Conservation (phyloP, 2,888 invertebrate species). For the Stictocephala bisonia region DNA sequence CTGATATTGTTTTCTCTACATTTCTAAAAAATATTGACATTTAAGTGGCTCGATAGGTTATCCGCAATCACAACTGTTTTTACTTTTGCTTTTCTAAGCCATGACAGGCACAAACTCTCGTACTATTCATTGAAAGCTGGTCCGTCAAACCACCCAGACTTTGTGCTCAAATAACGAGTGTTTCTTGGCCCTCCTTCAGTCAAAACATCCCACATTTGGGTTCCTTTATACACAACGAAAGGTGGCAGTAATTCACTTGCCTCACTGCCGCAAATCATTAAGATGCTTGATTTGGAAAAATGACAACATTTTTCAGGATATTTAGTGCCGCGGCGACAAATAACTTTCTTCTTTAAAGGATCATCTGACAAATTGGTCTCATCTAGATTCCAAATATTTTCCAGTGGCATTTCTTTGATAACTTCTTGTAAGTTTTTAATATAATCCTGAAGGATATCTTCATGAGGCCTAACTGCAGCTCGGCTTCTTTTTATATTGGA, state of each 20-base stretch:
- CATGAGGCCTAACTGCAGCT: constrained; percentile 39
- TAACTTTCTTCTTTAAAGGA: constrained; percentile 29
- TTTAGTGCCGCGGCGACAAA: background rate
- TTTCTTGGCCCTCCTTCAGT: constrained; percentile 62
- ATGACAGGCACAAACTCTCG: background rate
- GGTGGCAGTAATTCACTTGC: constrained; percentile 62
- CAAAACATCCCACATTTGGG: constrained; percentile 63
- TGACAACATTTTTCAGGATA: constrained; percentile 8
- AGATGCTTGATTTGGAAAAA: constrained; percentile 60
- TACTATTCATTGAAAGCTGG: constrained; percentile 62
- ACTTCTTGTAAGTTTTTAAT: constrained; percentile 22
- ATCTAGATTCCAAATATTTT: constrained; percentile 39
- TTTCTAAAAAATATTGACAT: constrained; percentile 52
- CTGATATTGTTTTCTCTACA: constrained; percentile 56
- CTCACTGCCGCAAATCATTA: constrained; percentile 64
- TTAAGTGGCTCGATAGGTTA: constrained; percentile 58
- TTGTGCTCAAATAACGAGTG: constrained; percentile 62
- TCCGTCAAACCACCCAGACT: constrained; percentile 63
- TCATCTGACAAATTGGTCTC: constrained; percentile 41
- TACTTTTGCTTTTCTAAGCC: background rate
- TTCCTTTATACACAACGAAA: constrained; percentile 64
- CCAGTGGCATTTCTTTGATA: background rate
- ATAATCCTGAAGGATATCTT: constrained; percentile 15
- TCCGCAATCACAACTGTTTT: constrained; percentile 58
- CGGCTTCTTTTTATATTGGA: constrained; percentile 44